These are phyloP conservation scores for Fragum whitleyi DNA, from an alignment of 2,888 invertebrate genomes.

Conservation along the genomic window DNA sequence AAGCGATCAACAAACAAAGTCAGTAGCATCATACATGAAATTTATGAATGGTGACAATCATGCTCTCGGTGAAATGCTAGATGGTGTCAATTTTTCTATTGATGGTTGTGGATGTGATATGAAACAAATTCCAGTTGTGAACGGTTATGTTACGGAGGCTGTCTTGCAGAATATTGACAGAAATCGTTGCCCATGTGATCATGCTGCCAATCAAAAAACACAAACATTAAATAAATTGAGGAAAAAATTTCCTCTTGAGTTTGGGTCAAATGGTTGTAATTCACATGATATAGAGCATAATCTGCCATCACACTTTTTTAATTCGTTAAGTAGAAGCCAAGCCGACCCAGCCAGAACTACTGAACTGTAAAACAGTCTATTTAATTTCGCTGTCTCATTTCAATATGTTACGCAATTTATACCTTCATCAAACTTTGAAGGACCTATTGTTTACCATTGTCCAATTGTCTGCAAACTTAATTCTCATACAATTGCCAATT, in stretches of 20 bases:
- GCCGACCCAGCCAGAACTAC: slow-evolving; percentile 60
- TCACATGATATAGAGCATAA: slow-evolving; percentile 63
- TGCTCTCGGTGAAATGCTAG: slow-evolving; percentile 3
- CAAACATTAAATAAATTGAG: slow-evolving; percentile 2
- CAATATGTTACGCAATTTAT: not conserved
- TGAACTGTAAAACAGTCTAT: slow-evolving; percentile 44
- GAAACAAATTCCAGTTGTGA: slow-evolving; percentile 40
- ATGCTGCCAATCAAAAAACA: not conserved
- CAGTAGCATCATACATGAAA: slow-evolving; percentile 51
- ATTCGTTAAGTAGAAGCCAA: slow-evolving; percentile 59
- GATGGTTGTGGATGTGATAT: slow-evolving; percentile 26
- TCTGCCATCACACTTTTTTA: slow-evolving; percentile 68
- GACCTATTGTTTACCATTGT: no score
- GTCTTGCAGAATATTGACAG: slow-evolving; percentile 30
- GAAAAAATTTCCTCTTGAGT: slow-evolving; percentile 12
- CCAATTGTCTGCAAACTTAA: no score
- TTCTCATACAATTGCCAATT: no score
- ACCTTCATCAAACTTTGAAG: no score
- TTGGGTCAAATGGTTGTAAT: slow-evolving; percentile 37
- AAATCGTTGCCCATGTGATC: slow-evolving; percentile 40
- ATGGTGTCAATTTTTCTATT: not conserved
- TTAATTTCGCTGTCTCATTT: not conserved
- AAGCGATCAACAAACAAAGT: slow-evolving; percentile 19
- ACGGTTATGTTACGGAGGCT: slow-evolving; percentile 55
- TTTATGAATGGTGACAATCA: slow-evolving; percentile 43